phyloP scores from a whole-genome alignment of 2,797 vertebrate species.

The Oreonectes daqikongensis region DNA sequence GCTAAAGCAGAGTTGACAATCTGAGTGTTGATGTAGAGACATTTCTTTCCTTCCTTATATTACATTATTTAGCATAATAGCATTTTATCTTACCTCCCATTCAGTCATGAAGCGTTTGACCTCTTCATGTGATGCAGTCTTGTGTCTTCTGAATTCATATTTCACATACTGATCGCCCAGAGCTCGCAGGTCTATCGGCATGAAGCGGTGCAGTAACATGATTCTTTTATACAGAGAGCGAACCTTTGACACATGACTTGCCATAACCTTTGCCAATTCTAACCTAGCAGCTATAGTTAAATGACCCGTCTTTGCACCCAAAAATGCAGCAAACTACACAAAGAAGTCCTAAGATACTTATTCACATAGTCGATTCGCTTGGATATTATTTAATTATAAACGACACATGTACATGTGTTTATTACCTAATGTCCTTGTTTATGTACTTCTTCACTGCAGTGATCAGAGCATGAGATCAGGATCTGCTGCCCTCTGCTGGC shows the following conservation, averaged over 20 bases:
- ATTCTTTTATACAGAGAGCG: conserved; percentile 80
- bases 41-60: too few species aligned
- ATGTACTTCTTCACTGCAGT: conserved; percentile 2
- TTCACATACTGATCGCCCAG: conserved; percentile 88
- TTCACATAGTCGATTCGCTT: neutral
- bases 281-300: neutral
- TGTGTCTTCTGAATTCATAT: conserved; percentile 88
- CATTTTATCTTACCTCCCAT: conserved; percentile 83
- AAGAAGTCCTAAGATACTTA: neutral
- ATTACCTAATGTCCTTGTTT: conserved; percentile 4
- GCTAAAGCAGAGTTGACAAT: too few species aligned
- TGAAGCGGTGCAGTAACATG: conserved; percentile 79
- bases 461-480: neutral
- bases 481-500: conserved; percentile 4
- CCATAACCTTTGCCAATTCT: conserved; percentile 56
- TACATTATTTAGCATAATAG: too few species aligned
- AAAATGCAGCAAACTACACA: neutral
- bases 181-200: conserved; percentile 81
- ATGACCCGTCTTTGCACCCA: neutral
- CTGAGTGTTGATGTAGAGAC: too few species aligned
- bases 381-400: neutral
- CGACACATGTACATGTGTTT: neutral
- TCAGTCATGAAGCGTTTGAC: conserved; percentile 63
- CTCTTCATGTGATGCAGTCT: conserved; percentile 68
- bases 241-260: conserved; percentile 73